Conservation (phyloP, 2,797 vertebrate species). For the Champsocephalus esox region DNA sequence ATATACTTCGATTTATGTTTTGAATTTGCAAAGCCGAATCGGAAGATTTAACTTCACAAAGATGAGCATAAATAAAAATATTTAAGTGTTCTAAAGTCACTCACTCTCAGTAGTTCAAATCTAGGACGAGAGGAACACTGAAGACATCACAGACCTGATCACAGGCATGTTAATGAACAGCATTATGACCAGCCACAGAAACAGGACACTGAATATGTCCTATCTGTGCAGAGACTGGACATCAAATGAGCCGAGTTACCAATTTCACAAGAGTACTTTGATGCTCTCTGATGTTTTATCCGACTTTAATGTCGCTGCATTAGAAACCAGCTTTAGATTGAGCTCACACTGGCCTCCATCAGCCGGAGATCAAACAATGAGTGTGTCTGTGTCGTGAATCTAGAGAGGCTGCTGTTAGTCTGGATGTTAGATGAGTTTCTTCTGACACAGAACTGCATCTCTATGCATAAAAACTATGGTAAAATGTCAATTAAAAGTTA, state of each 20-base stretch:
- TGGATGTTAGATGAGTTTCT: too few relatives aligned
- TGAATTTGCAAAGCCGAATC: not conserved
- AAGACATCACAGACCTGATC: not conserved
- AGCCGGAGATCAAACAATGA: slow-evolving; percentile 33
- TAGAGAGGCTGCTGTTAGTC: too few relatives aligned
- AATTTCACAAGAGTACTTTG: slow-evolving; percentile 12
- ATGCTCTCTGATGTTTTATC: slow-evolving; percentile 46
- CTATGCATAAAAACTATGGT: too few relatives aligned
- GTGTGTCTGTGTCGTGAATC: not conserved
- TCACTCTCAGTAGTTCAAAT: not conserved
- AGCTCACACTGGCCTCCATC: not conserved
- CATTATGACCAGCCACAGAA: not conserved
- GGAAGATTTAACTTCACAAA: not conserved
- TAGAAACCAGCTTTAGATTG: slow-evolving; percentile 5
- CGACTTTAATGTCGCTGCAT: slow-evolving; percentile 34
- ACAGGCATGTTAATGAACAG: slow-evolving; percentile 8
- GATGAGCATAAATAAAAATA: too few relatives aligned
- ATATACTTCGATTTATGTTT: not conserved
- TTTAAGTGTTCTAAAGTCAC: too few relatives aligned
- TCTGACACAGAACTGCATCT: too few relatives aligned
- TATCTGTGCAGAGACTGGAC: slow-evolving; percentile 12
- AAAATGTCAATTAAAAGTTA: too few relatives aligned
- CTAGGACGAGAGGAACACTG: not conserved
- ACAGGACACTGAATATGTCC: slow-evolving; percentile 16
- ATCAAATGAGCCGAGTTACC: slow-evolving; percentile 37